phyloP scores from a whole-genome alignment of 1,140 invertebrate species.

The Ganaspis sp. region DNA sequence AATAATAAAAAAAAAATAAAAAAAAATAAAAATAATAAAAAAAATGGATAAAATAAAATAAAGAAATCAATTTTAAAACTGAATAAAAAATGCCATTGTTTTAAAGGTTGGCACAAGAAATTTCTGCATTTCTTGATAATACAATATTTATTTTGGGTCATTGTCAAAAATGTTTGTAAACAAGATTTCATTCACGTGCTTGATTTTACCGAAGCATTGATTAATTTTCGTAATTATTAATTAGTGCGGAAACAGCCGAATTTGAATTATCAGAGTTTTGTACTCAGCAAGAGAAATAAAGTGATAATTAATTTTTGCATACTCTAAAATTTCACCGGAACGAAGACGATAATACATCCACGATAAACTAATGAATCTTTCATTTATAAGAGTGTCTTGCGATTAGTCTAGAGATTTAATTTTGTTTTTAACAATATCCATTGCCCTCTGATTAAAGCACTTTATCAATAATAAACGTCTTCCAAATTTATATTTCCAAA shows the following conservation, averaged over 20 bases:
- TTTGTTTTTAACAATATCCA: background rate
- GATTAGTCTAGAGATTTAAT: background rate
- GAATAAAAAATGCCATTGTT: background rate
- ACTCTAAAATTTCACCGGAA: background rate
- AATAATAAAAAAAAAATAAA: too few species aligned
- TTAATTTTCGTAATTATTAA: background rate
- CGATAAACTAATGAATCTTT: background rate
- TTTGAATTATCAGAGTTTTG: background rate
- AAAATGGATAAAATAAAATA: too few species aligned
- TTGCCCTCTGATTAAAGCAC: background rate
- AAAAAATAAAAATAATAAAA: too few species aligned
- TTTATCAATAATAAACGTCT: background rate
- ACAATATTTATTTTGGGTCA: background rate
- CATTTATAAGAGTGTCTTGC: background rate
- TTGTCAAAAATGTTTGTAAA: conserved; percentile 6
- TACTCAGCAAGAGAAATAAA: background rate
- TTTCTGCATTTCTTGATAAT: background rate
- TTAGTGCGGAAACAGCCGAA: background rate
- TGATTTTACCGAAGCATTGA: background rate
- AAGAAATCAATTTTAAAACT: background rate
- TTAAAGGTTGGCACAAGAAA: too few species aligned
- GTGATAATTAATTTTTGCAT: background rate
- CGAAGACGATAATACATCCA: background rate
- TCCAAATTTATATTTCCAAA: background rate
- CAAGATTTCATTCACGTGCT: background rate